Base-by-base conservation (phyloP, 2,888 invertebrate genomes). In the Brenthis hecate region DNA sequence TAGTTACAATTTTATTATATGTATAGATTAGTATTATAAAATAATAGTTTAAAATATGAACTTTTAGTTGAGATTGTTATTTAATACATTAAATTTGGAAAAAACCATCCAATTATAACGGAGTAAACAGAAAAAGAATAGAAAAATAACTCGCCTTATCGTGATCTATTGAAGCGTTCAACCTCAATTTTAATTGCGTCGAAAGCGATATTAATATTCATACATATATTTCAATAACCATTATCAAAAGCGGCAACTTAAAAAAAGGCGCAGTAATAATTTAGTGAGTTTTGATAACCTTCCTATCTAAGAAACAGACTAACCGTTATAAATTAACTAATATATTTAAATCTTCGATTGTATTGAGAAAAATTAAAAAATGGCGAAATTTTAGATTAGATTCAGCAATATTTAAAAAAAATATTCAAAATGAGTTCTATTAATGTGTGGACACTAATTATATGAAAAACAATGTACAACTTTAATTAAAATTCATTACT, bases 211-310 rank as follows among this genome's bases (percentile, higher is more conserved):
- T 88, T 87, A 88, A 89, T 86, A 88, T 90, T 90, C 62, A 61
- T 68, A 65, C 62, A 61, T 68, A 65, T 71, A 71, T 71, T 71
- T 71, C 89, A 91, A 89, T 90, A 89, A 89, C 85, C 84, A 85
- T 82, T 87, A 88, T 86, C 86, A 72, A 71, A 28, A 81, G 82
- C 88, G 90, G 89, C 80, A 76, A 84, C 80, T 81, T 84, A 75
- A 85, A 86, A 84, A 85, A 85, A 74, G 68, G 65, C 58, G 67
- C 57, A 66, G 72, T 76, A 75, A 78, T 73, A 86, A 88, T 89
- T 89, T 89, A 89, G 88, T 87, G 71, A 66, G 71, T 71, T 66
- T 64, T 66, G 89, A 90, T 90, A 90, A 89, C 88, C 87, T 79
- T 69, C 48, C 56, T 79, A 80, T 81, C 80, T 72, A 69, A 72